These are phyloP conservation scores for Phalanger gymnotis DNA, from an alignment of 2,797 vertebrate species.

Conservation along the genomic window DNA sequence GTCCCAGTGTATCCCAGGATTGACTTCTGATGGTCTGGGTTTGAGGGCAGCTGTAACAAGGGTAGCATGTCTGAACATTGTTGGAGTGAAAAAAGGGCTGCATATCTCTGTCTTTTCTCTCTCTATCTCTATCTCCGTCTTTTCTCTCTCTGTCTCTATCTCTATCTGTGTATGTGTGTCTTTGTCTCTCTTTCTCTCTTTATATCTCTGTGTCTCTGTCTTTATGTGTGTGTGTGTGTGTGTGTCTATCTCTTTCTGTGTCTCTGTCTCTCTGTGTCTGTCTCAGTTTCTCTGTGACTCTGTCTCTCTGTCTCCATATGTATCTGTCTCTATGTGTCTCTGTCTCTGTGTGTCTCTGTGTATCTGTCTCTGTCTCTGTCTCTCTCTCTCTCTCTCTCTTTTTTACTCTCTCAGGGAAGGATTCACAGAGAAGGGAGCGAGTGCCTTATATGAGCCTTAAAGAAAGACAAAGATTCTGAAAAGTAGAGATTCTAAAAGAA, in stretches of 20 bases:
- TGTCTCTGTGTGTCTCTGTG: too few relatives aligned
- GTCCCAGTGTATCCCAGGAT: neutral
- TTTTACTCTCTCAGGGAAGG: neutral
- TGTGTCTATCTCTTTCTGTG: too few relatives aligned
- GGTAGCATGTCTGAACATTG: neutral
- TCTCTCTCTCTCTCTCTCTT: too few relatives aligned
- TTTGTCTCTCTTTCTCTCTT: neutral
- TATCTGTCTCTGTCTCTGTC: too few relatives aligned
- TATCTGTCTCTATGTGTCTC: neutral
- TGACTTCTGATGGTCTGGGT: neutral
- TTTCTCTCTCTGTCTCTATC: neutral
- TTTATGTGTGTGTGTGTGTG: neutral
- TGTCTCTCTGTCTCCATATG: rapidly evolving
- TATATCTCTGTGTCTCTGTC: neutral
- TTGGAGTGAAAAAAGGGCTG: neutral
- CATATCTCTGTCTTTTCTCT: neutral
- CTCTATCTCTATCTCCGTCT: neutral
- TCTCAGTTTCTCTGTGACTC: neutral
- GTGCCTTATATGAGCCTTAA: neutral
- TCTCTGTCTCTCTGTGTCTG: neutral
- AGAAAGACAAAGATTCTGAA: neutral
- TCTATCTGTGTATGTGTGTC: neutral
- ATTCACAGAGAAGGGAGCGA: neutral
- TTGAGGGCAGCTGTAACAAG: neutral
- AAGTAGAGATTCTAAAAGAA: neutral